These are phyloP conservation scores for Onychorhynchus coronatus DNA, from an alignment of 2,113 vertebrate species.

Conservation along the genomic window DNA sequence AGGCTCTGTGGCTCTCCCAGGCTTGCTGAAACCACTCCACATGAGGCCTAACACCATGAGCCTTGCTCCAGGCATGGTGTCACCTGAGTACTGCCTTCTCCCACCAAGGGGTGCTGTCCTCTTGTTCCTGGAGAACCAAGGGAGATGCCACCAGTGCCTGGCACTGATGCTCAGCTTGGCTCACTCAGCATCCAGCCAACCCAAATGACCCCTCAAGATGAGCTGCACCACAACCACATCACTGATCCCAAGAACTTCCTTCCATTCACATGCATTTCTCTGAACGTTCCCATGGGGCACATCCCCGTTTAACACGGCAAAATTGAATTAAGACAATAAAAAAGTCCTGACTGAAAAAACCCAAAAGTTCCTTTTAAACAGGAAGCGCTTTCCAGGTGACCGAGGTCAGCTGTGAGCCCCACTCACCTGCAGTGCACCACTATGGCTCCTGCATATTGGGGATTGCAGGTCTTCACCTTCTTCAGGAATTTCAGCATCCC, in stretches of 20 bases:
- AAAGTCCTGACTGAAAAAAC: not conserved
- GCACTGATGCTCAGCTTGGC: not conserved
- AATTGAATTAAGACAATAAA: not conserved
- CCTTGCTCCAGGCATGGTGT: not conserved
- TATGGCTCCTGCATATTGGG: slow-evolving; percentile 92
- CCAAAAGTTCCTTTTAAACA: fast-evolving
- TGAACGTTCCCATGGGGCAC: not conserved
- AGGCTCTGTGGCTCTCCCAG: not conserved
- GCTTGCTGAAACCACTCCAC: not conserved
- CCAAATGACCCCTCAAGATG: fast-evolving
- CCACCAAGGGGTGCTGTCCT: not conserved
- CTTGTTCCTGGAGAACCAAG: not conserved
- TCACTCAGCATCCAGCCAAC: not conserved
- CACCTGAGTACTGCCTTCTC: not conserved
- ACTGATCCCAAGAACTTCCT: not conserved
- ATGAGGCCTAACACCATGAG: not conserved
- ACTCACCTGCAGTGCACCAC: slow-evolving; percentile 96
- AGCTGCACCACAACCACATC: not conserved
- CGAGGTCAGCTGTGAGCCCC: not conserved
- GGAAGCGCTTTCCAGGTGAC: fast-evolving
- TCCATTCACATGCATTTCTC: not conserved
- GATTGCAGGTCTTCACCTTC: slow-evolving; percentile 95
- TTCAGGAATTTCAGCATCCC: slow-evolving; percentile 99
- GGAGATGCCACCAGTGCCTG: not conserved
- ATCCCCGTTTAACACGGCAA: fast-evolving